Evolutionary conservation across 2,888 invertebrate genomes (phyloP), one percentile per base, ranked within the genome.

Genomic region (Lypha dubia): DNA sequence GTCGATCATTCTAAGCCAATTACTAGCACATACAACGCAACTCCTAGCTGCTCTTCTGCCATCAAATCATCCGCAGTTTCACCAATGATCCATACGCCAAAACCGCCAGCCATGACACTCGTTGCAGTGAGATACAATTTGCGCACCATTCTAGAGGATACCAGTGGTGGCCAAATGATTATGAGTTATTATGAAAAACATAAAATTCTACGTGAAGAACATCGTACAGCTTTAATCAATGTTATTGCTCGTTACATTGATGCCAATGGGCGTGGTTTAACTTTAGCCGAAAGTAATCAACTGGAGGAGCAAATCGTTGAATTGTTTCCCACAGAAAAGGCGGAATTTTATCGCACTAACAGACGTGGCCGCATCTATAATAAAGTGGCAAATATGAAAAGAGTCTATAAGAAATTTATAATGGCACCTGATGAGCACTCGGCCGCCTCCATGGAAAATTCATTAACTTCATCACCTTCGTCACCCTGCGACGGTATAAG

Each of bases 341-440:
- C 53, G 0, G 84, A 84, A 46, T 84, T 79, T 46, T 84, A 84
- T 79, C 77, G 84, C 17, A 84, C 81, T 11, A 77, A 81, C n/a
- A 77, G 63, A 65, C 58, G 84, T 6, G 84, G 84, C 0, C 77
- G 84, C 9, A 73, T 84, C 22, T 84, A 84, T 20, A 84, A 84
- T 79, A 84, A 84, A 65, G 73, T 84, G 5, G 77, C 77, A 22
- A 84, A 84, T 53, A 63, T 84, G 84, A 84, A 81, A 32, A 77
- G 84, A 24, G 58, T 79, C 15, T 79, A 81, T 17, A 81, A 73
- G 17, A 84, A 81, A 63, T 77, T 77, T 38, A 68, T 51, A 7
- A 71, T 65, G 46, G 32, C 46, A 0, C 70, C 70, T 0, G 77
- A 62, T 6, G 77, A 68, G 4, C 38, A 22, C 17, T 15, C 58